phyloP scores from a whole-genome alignment of 2,113 vertebrate species.

The Trematomus loennbergii region DNA sequence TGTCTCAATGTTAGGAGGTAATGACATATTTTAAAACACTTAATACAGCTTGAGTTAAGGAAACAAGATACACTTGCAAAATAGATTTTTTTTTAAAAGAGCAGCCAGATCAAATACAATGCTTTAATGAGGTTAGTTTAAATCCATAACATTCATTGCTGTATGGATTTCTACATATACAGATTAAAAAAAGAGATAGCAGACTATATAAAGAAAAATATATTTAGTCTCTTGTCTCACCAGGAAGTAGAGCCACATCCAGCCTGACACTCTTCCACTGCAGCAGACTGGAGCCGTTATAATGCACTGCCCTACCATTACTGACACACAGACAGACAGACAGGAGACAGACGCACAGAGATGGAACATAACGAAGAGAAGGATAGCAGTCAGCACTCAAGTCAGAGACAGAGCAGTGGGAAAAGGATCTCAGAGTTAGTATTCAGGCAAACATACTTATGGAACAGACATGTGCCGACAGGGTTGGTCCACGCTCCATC shows the following conservation, averaged over 20 bases:
- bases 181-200: slow-evolving; percentile 10
- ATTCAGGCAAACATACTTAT: slow-evolving; percentile 87
- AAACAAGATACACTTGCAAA: slow-evolving; percentile 32
- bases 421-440: slow-evolving; percentile 6
- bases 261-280: slow-evolving; percentile 99
- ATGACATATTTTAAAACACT: not conserved
- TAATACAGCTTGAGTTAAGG: slow-evolving; percentile 10
- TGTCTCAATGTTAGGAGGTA: not conserved
- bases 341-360: slow-evolving; percentile 52
- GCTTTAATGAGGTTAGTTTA: not conserved
- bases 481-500: slow-evolving; percentile 99
- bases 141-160: slow-evolving; percentile 29
- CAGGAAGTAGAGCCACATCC: slow-evolving; percentile 95
- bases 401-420: slow-evolving; percentile 39
- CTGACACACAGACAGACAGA: slow-evolving; percentile 71
- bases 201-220: not conserved
- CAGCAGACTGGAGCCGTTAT: slow-evolving; percentile 97
- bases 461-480: slow-evolving; percentile 97
- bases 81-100: slow-evolving; percentile 30
- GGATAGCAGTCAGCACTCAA: slow-evolving; percentile 44
- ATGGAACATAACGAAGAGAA: slow-evolving; percentile 37
- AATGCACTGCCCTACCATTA: slow-evolving; percentile 97
- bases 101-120: slow-evolving; percentile 32
- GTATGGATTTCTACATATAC: slow-evolving; percentile 29
- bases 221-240: slow-evolving; percentile 81